Evolutionary conservation across 2,113 vertebrate species (phyloP).

Genomic region (Numenius arquata): DNA sequence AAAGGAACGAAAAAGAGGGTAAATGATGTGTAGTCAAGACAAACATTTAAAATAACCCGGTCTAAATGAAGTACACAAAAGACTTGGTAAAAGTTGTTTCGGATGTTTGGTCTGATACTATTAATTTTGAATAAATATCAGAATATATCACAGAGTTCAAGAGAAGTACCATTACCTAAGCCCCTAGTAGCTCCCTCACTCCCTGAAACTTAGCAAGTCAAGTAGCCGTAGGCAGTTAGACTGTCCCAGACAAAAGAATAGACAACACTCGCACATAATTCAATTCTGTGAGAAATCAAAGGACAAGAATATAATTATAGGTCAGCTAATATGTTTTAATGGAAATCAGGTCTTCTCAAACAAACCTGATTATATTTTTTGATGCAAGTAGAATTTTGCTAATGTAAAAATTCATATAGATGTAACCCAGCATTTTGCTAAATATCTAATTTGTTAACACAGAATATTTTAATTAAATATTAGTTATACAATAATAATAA

Average conservation of each 20-base stretch:
- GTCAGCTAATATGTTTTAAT: not conserved
- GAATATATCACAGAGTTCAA: not conserved
- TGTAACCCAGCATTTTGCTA: not conserved
- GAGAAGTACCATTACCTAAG: not conserved
- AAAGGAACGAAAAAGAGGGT: not conserved
- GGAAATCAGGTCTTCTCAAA: not conserved
- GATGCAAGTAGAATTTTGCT: not conserved
- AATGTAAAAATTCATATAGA: not conserved
- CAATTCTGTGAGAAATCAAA: not conserved
- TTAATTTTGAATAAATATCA: not conserved
- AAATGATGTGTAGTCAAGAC: not conserved
- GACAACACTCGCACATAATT: not conserved
- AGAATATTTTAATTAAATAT: not conserved
- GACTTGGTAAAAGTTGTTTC: not conserved
- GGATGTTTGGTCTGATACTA: not conserved
- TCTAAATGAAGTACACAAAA: not conserved
- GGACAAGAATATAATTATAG: not conserved
- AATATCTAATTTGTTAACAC: not conserved
- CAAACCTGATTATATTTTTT: not conserved
- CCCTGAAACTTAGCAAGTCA: not conserved
- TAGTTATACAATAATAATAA: not conserved
- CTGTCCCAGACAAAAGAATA: not conserved
- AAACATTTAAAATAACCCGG: not conserved
- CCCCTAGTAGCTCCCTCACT: not conserved
- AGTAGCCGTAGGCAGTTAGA: not conserved